Evolutionary conservation across 2,888 invertebrate species (phyloP).

Genomic region (Philonicus albiceps): DNA sequence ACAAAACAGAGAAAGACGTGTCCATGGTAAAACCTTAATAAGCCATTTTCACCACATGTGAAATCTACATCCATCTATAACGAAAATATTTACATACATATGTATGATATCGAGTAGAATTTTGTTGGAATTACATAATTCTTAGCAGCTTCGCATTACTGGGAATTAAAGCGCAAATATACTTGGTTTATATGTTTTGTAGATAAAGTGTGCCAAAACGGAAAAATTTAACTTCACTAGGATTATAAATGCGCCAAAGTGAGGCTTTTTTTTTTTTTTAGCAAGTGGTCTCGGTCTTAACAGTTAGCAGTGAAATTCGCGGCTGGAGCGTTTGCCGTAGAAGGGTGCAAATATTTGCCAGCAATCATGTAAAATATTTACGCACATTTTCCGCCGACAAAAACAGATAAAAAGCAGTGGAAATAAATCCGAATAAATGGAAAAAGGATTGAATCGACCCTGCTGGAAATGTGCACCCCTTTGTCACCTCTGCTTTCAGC

Average conservation of each 20-base stretch:
- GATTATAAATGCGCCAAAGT: background rate
- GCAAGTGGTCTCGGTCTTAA: background rate
- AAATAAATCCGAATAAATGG: constrained; percentile 34
- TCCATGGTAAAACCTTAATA: background rate
- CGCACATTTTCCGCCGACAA: constrained; percentile 28
- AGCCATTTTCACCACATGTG: background rate
- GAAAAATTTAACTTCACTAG: background rate
- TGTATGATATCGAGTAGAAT: background rate
- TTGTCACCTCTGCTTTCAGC: constrained; percentile 15
- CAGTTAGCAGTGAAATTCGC: background rate
- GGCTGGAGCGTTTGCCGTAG: background rate
- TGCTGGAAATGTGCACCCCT: constrained; percentile 16
- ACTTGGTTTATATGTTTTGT: background rate
- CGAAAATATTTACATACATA: background rate
- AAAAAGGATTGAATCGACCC: constrained; percentile 37
- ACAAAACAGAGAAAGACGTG: background rate
- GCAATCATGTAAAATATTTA: constrained; percentile 29
- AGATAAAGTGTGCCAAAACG: background rate
- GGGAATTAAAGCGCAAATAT: background rate
- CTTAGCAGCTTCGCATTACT: background rate
- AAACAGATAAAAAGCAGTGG: constrained; percentile 27
- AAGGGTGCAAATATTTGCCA: constrained; percentile 1
- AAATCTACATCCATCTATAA: background rate
- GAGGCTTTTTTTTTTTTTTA: background rate
- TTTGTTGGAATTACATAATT: background rate